Evolutionary conservation across 2,888 invertebrate species (phyloP).

Genomic region (Brassicogethes aeneus): DNA sequence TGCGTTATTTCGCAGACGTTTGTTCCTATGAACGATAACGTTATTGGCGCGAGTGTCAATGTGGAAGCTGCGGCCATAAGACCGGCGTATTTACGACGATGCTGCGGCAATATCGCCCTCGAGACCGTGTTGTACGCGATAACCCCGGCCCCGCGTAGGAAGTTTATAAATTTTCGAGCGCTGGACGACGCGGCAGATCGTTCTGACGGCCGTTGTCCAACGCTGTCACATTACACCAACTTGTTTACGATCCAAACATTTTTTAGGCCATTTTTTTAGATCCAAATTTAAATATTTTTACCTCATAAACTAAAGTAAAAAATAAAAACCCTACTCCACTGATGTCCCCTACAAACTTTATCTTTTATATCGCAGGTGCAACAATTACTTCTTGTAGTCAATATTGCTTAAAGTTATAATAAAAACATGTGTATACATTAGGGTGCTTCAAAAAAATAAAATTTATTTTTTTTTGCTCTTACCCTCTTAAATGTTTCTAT

Average conservation of each 20-base stretch:
- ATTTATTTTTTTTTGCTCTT: no score
- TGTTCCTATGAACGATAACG: neutral
- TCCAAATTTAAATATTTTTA: no score
- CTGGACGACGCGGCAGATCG: neutral
- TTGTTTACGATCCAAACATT: neutral
- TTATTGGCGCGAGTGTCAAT: constrained; percentile 5
- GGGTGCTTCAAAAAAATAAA: no score
- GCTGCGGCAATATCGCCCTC: constrained; percentile 6
- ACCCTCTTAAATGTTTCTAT: no score
- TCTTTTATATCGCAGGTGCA: no score
- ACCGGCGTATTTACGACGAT: constrained; percentile 6
- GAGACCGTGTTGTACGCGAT: constrained; percentile 4
- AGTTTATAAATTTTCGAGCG: constrained; percentile 5
- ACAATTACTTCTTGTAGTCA: no score
- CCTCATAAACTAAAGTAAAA: no score
- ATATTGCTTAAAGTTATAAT: no score
- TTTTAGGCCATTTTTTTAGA: no score
- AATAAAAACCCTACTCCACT: no score
- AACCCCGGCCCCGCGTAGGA: constrained; percentile 6
- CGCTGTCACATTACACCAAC: constrained; percentile 3
- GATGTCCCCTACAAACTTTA: no score
- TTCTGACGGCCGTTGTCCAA: constrained; percentile 2
- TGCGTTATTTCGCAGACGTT: neutral
- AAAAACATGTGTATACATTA: no score
- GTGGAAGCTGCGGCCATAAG: constrained; percentile 4